A percentile compares a stretch with the other conserved stretches of the same genome.
Conservation (phyloP, 2,113 vertebrate genomes). For the Pterocles burchelli region DNA sequence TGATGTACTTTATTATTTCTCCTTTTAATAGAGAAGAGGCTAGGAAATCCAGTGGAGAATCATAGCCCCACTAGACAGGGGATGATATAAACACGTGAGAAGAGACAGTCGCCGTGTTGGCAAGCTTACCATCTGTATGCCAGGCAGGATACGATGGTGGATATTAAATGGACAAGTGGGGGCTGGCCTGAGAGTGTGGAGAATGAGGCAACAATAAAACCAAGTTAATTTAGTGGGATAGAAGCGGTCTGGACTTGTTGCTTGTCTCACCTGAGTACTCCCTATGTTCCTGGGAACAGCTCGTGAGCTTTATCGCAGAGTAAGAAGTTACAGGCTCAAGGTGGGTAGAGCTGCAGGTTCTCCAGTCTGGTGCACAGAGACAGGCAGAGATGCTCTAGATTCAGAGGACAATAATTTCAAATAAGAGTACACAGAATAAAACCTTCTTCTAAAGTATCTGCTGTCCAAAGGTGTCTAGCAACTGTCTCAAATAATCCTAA, state of each 20-base stretch:
- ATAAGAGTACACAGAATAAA: not conserved
- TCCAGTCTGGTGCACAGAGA: not conserved
- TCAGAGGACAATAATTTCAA: not conserved
- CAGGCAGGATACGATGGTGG: not conserved
- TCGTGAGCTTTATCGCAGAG: not conserved
- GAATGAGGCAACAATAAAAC: slow-evolving; percentile 61
- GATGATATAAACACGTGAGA: not conserved
- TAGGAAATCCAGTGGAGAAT: not conserved
- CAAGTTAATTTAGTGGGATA: slow-evolving; percentile 38
- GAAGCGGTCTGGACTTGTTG: slow-evolving; percentile 51
- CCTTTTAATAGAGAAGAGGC: not conserved
- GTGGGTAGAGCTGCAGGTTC: not conserved
- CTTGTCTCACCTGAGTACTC: slow-evolving; percentile 11
- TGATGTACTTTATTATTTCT: not conserved
- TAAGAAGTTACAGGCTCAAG: not conserved
- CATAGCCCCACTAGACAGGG: not conserved
- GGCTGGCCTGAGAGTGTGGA: slow-evolving; percentile 34
- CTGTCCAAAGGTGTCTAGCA: not conserved
- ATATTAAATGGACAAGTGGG: slow-evolving; percentile 60
- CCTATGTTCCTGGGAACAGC: slow-evolving; percentile 3
- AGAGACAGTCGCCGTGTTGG: not conserved
- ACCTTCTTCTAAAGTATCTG: not conserved
- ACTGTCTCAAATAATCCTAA: not conserved
- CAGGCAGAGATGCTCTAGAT: not conserved
- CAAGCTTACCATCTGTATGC: not conserved